A percentile compares a stretch with the other conserved stretches of the same genome.
Conservation (phyloP, 2,888 invertebrate species). For the Latrodectus elegans region DNA sequence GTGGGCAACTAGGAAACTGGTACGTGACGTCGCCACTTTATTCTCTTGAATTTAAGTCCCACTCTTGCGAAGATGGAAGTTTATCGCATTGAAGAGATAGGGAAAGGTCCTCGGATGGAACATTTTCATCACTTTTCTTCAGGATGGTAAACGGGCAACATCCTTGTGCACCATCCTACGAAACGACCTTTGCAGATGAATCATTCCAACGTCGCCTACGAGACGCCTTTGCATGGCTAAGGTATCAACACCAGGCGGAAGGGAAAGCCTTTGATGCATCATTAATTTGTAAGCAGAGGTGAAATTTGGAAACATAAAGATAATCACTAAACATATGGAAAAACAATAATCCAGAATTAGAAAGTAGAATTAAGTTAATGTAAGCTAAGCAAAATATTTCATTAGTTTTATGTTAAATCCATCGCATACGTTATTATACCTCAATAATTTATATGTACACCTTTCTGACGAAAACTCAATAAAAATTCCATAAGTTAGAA, state of each 20-base stretch:
- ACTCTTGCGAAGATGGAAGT: not conserved
- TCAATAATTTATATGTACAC: too few species aligned
- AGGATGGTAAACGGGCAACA: constrained; percentile 12
- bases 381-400: too few species aligned
- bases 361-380: too few species aligned
- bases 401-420: too few species aligned
- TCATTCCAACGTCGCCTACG: constrained; percentile 39
- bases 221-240: not conserved
- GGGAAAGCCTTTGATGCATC: not conserved
- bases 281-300: too few species aligned
- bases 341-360: too few species aligned
- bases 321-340: too few species aligned
- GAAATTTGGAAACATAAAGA: too few species aligned
- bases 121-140: not conserved
- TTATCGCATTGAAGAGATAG: not conserved
- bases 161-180: constrained; percentile 61
- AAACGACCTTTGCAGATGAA: constrained; percentile 56
- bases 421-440: too few species aligned
- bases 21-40: not conserved
- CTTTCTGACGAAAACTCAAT: too few species aligned
- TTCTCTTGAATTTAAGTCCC: not conserved
- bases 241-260: not conserved
- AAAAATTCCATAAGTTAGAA: too few species aligned
- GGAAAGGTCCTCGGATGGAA: not conserved
- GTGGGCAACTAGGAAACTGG: constrained; percentile 1